Evolutionary conservation across 2,113 vertebrate genomes (phyloP), one percentile per base, ranked within the genome.

Genomic region (Cryptotis parvus): DNA sequence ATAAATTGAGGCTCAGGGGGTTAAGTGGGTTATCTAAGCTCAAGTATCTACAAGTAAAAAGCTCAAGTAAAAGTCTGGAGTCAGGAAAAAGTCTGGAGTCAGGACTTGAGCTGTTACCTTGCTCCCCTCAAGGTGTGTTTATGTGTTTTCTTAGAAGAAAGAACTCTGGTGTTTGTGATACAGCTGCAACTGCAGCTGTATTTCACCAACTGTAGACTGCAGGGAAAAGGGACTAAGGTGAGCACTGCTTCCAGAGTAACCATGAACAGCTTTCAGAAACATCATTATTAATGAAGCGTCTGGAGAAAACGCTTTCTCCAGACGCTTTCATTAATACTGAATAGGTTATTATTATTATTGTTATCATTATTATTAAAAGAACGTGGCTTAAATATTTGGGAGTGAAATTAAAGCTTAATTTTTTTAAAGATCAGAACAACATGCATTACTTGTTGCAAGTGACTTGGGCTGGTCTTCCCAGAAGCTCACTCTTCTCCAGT

Each of bases 301-400:
- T 72, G 69, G 43, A 89, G 35, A 70, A 93, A 91, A 73, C 14
- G n/a, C n/a, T n/a, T n/a, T n/a, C n/a, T n/a, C n/a, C n/a, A n/a
- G n/a, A n/a, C n/a, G n/a, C n/a, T n/a, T n/a, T n/a, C n/a, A n/a
- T n/a, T n/a, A n/a, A n/a, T n/a, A n/a, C n/a, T n/a, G n/a, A n/a
- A n/a, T n/a, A n/a, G n/a, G n/a, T n/a, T n/a, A n/a, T n/a, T n/a
- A n/a, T n/a, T n/a, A n/a, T n/a, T n/a, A n/a, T n/a, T n/a, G n/a
- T n/a, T n/a, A n/a, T n/a, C n/a, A n/a, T n/a, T n/a, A n/a, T n/a
- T n/a, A n/a, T n/a, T n/a, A n/a, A n/a, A n/a, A 78, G 69, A 74
- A 79, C 39, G 22, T 35, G 15, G 14, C 55, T 90, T 55, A 81
- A 80, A 84, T 2, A 91, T 77, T 76, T 91, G 74, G n/a, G 33